Base-by-base conservation (phyloP, 2,888 invertebrate genomes). In the Apamea monoglypha region DNA sequence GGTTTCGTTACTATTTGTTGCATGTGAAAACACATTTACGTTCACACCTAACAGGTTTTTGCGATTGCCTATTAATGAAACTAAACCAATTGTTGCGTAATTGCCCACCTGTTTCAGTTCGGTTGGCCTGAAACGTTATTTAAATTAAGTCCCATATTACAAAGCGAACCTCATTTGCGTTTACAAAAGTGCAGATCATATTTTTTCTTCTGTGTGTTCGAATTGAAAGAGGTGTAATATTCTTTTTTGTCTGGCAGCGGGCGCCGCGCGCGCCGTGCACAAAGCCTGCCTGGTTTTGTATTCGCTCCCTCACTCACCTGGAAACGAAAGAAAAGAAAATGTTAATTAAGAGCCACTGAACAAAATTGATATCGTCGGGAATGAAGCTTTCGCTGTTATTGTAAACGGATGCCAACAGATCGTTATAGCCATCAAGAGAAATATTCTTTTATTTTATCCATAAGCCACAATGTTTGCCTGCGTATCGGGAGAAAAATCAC, bases 271-370 rank as follows among this genome's bases (percentile, higher is more conserved):
- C 92, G 91, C 92, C 91, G 91, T 92, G 90, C 92, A 95, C 94
- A 96, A 96, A 95, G 95, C 95, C 92, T 91, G 92, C 91, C 87
- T 91, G 92, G 94, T 94, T 95, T 95, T 95, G 94, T 95, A 94
- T 95, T 96, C 94, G 92, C 91, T 93, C 93, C 93, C 93, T 95
- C 95, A 96, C 96, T 97, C 96, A 96, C 96, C 96, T 96, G 96
- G 94, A 96, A 96, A 96, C 93, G 93, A 96, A 96, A 96, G 96
- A 96, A 96, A 96, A 96, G 95, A 95, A 96, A 96, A 96, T 95
- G 96, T 97, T 97, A 97, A 97, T 97, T 96, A 97, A 96, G 94
- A 96, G 94, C 93, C 94, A 95, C 95, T 96, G 96, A 95, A 93
- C 93, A 95, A 96, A 95, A 96, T 95, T 95, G 96, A 96, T 96